Evolutionary conservation across 2,797 vertebrate genomes (phyloP).

Genomic region (Nyctalus aviator): DNA sequence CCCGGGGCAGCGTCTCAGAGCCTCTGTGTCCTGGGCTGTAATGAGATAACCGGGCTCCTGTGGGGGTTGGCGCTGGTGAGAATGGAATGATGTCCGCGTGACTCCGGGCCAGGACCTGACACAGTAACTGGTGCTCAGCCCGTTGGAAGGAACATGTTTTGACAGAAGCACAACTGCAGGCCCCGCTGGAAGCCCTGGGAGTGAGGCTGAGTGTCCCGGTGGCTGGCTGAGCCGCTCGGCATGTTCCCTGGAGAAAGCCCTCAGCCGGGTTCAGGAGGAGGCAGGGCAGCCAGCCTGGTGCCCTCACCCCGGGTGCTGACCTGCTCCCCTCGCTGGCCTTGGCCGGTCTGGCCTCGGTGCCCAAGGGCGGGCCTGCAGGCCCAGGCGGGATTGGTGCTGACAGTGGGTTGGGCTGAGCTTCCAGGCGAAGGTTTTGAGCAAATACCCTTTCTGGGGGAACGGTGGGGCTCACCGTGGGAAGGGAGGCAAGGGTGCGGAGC

Average conservation of each 20-base stretch:
- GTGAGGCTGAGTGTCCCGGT: not conserved
- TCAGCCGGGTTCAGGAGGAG: not conserved
- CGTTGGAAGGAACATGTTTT: constrained; percentile 52
- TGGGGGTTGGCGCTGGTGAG: not conserved
- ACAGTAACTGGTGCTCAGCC: not conserved
- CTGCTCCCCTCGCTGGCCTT: not conserved
- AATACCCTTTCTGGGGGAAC: constrained; percentile 13
- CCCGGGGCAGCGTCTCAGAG: not conserved
- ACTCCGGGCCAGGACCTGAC: not conserved
- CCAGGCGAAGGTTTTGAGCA: constrained; percentile 9
- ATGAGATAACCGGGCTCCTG: not conserved
- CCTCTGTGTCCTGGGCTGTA: not conserved
- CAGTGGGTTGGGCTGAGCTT: constrained; percentile 42
- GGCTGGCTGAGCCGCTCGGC: not conserved
- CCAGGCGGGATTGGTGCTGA: not conserved
- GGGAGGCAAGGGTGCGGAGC: not conserved
- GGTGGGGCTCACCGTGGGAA: not conserved
- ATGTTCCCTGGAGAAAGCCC: not conserved
- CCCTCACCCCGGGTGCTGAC: not conserved
- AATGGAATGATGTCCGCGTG: not conserved
- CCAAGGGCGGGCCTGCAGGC: not conserved
- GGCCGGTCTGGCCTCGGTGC: not conserved
- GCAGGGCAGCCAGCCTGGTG: not conserved
- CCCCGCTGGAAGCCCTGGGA: not conserved
- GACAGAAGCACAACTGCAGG: not conserved